Evolutionary conservation across 2,888 invertebrate genomes (phyloP).

Genomic region (Zootermopsis nevadensis): DNA sequence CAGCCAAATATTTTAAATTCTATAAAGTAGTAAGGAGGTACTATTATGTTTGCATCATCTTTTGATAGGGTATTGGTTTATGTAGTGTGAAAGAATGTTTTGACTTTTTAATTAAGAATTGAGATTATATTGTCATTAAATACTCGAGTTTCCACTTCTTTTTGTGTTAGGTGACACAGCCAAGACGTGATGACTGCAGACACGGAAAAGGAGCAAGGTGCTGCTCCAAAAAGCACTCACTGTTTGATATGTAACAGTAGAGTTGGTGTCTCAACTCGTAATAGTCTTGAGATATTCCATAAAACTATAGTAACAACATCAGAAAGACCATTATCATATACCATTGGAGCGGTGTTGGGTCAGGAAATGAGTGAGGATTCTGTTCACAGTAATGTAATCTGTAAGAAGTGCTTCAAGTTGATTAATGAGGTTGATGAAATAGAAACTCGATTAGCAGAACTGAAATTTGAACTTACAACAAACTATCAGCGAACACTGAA

Average conservation of each 20-base stretch:
- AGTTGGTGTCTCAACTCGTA: conserved; percentile 67
- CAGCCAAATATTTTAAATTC: too few relatives aligned
- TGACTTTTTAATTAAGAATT: neutral
- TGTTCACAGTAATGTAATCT: conserved; percentile 67
- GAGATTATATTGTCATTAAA: neutral
- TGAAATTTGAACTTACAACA: conserved; percentile 67
- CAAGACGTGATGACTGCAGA: conserved; percentile 59
- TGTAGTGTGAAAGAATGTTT: neutral
- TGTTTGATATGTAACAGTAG: conserved; percentile 74
- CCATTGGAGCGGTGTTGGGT: conserved; percentile 65
- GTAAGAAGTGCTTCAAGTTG: conserved; percentile 75
- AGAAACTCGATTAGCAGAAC: conserved; percentile 63
- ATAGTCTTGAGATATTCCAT: conserved; percentile 68
- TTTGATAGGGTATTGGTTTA: too few relatives aligned
- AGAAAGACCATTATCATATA: conserved; percentile 61
- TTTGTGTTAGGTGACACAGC: neutral
- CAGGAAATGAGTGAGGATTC: conserved; percentile 65
- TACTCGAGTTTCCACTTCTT: neutral
- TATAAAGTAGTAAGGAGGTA: too few relatives aligned
- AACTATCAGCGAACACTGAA: conserved; percentile 65
- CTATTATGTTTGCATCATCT: too few relatives aligned
- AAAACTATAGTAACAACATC: conserved; percentile 57
- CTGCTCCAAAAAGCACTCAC: conserved; percentile 56
- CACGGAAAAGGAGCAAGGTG: conserved; percentile 56
- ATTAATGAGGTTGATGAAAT: conserved; percentile 67